A percentile compares a stretch with the other conserved stretches of the same genome.
phyloP scores from a whole-genome alignment of 1,140 invertebrate genomes.

The Aphaenogaster rudis region DNA sequence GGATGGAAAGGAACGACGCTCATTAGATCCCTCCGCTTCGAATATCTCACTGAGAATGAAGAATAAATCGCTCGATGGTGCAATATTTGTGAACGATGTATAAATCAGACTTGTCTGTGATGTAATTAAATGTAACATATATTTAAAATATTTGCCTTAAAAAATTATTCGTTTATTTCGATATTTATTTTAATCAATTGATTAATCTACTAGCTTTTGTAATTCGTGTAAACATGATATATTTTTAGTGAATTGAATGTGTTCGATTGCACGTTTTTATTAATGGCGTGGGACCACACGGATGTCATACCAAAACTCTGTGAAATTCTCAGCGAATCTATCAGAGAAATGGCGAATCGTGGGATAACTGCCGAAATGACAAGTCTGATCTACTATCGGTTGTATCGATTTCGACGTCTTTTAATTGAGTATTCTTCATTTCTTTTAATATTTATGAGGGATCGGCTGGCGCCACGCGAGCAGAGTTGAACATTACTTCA shows the following conservation, averaged over 20 bases:
- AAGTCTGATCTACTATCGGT: constrained; percentile 63
- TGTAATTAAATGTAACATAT: not conserved
- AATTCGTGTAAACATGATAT: not conserved
- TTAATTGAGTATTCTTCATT: constrained; percentile 59
- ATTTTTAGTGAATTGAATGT: not conserved
- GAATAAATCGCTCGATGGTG: not conserved
- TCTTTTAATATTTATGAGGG: constrained; percentile 12
- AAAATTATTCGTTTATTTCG: constrained; percentile 7
- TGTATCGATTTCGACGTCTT: constrained; percentile 53
- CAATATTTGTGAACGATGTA: not conserved
- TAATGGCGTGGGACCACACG: constrained; percentile 43
- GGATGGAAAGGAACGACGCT: constrained; percentile 7
- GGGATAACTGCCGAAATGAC: constrained; percentile 61
- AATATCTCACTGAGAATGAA: not conserved
- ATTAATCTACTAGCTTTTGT: not conserved
- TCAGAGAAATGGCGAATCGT: constrained; percentile 60
- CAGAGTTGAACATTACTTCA: constrained; percentile 29
- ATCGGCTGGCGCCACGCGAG: not conserved
- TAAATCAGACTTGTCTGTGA: not conserved
- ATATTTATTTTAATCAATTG: not conserved
- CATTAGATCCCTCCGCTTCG: constrained; percentile 13
- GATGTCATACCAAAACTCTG: constrained; percentile 59
- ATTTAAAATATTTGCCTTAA: not conserved
- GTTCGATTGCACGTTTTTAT: constrained; percentile 53
- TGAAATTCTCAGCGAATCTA: constrained; percentile 54